Base-by-base conservation (phyloP, 2,113 vertebrate species). In the Eolophus roseicapilla region DNA sequence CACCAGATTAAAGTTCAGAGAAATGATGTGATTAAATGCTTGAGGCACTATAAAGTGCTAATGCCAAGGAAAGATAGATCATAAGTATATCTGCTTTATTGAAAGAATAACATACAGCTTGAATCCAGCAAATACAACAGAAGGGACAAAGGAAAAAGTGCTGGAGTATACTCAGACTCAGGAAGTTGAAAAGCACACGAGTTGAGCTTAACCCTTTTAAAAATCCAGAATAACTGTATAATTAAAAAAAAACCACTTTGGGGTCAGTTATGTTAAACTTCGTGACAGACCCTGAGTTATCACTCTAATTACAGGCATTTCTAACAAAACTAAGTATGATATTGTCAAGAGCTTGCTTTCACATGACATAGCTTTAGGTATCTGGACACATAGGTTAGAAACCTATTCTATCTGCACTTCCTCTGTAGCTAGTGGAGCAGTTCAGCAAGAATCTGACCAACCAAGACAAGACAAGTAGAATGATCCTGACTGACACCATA, bases 1-100 rank as follows among this genome's bases (percentile, higher is more conserved):
- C 77, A 95, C 24, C n/a, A 91, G 91, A 95, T 87, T 96, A 91
- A 91, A 95, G 83, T 92, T 95, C 89, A 96, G 73, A 86, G 69
- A 64, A 93, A 92, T 69, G 83, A 95, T 64, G 73, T 86, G 73
- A 92, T 95, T 94, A 95, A 95, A 93, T 60, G 80, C 43, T 88
- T 92, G 60, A 93, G 44, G 62, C 20, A 55, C 25, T 84, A 81
- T 35, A 80, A 93, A 93, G 86, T 83, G 73, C 35, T 95, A 93
- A 86, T 33, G 57, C 80, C 73, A 93, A 91, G 69, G 35, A 82
- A 87, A 91, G 65, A 89, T 4, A 93, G 68, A 79, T 82, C 27
- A 12, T 67, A 88, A 81, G 44, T 46, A 87, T 76, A 87, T 76
- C 33, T 53, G 59, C 62, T 79, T 92, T 69, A 87, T 85, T 69